These are phyloP conservation scores for Congeria kusceri DNA, from an alignment of 2,888 invertebrate species.

Conservation along the genomic window DNA sequence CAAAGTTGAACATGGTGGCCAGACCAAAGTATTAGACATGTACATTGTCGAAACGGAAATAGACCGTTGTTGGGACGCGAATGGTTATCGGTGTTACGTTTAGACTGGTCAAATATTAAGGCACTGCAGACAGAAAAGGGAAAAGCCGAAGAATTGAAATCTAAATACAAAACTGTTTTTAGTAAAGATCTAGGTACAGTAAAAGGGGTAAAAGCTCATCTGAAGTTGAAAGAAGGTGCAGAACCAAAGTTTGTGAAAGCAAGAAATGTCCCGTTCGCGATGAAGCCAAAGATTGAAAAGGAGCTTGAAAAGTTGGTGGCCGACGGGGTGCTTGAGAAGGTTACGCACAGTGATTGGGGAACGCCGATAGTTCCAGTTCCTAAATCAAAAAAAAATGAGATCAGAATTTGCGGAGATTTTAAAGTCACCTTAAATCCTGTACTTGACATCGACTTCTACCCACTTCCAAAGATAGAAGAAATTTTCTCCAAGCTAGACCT, in stretches of 20 bases:
- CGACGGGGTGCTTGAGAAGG: conserved; percentile 47
- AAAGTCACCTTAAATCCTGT: conserved; percentile 71
- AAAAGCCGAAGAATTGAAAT: background rate
- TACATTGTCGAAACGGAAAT: conserved; percentile 44
- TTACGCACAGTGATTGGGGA: conserved; percentile 62
- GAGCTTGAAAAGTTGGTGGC: conserved; percentile 45
- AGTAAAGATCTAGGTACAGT: conserved; percentile 25
- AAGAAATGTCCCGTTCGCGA: conserved; percentile 53
- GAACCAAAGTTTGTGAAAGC: conserved; percentile 54
- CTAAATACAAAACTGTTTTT: conserved; percentile 30
- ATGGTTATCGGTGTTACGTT: conserved; percentile 42
- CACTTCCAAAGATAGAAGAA: conserved; percentile 68
- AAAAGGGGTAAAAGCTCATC: conserved; percentile 38
- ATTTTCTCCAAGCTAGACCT: conserved; percentile 75
- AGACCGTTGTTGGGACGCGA: conserved; percentile 54
- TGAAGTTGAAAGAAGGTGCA: conserved; percentile 38
- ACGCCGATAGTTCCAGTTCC: conserved; percentile 68
- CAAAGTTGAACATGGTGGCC: conserved; percentile 30
- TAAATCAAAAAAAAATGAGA: conserved; percentile 55
- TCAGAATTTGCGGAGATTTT: conserved; percentile 73
- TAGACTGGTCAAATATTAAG: conserved; percentile 44
- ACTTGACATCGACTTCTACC: conserved; percentile 74
- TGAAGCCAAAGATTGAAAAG: conserved; percentile 56
- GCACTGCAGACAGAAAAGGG: conserved; percentile 1
- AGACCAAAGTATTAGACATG: conserved; percentile 24